Conservation (phyloP, 2,888 invertebrate species). For the Volucella bombylans region DNA sequence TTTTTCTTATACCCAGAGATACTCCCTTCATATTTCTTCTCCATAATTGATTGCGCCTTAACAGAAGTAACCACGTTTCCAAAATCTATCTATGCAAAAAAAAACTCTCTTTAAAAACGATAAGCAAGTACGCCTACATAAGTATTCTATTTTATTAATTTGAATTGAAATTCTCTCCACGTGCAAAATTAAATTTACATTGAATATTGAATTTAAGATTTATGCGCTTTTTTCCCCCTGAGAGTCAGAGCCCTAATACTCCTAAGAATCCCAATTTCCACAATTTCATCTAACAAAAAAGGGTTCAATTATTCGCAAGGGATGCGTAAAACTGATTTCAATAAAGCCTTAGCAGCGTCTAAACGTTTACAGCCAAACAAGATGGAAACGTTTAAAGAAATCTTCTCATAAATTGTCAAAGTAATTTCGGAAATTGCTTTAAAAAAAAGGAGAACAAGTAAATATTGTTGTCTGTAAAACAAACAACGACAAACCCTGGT, state of each 20-base stretch:
- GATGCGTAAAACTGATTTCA: neutral
- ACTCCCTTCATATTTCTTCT: no score
- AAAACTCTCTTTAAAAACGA: no score
- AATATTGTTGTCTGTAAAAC: conserved; percentile 3
- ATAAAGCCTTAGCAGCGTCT: neutral
- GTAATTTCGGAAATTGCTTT: no score
- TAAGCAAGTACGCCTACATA: no score
- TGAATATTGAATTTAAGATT: neutral
- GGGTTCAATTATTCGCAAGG: conserved; percentile 30
- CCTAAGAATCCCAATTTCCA: neutral
- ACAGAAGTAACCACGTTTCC: no score
- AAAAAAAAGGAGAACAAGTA: neutral
- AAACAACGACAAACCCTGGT: conserved; percentile 23
- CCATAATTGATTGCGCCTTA: no score
- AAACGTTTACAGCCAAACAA: neutral
- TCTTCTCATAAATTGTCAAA: no score
- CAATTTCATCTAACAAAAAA: conserved; percentile 8
- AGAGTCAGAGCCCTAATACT: neutral
- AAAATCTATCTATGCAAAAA: no score
- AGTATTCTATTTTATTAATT: no score
- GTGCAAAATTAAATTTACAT: neutral
- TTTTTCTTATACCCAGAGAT: no score
- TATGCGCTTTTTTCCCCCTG: neutral
- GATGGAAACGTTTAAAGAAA: no score
- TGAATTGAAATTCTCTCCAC: no score